Evolutionary conservation across 1,140 invertebrate species (phyloP), one percentile per base, ranked within the genome.

Genomic region (Sycophaga agraensis): DNA sequence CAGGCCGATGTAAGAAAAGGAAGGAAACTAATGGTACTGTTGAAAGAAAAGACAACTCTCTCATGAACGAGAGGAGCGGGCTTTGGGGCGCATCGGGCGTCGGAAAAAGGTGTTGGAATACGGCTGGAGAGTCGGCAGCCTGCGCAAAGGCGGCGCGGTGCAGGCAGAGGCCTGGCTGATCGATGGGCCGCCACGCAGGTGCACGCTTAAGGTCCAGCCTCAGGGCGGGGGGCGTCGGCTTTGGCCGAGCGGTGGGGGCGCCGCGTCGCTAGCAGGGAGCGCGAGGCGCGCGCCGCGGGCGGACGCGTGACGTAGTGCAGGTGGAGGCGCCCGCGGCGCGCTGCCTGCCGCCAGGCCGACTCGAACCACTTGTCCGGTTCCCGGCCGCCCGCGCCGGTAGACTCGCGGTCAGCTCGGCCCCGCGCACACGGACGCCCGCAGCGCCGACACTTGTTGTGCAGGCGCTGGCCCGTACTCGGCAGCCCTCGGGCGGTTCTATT

Each of bases 321-420:
- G 39, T 17, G 42, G 43, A 24, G 16, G 35, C 46, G 51, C 35
- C 45, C 40, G 16, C 28, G 17, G 26, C 50, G 19, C 16, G 17
- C 4, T 28, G 54, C n/a, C 50, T 53, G 50, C 50, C 35, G 14
- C 12, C 42, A 46, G 42, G 6, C 24, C 57, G 26, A 51, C 48
- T 40, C 16, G 37, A 46, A 59, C 37, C 49, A 60, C 49, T 60
- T 60, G 58, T 53, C 49, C 46, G 57, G 46, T 48, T n/a, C n/a
- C 51, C 24, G 46, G 48, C 57, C 58, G 26, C 17, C 42, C 49
- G 37, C 48, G 49, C 31, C 49, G 58, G 57, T 59, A 37, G 51
- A 24, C 37, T 17, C 37, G 34, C 51, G 53, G 6, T 50, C 48
- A 28, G 11, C 9, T 6, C 17, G 16, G 17, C 16, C 17, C 6